Conservation (phyloP, 2,888 invertebrate species). For the Nysson spinosus region DNA sequence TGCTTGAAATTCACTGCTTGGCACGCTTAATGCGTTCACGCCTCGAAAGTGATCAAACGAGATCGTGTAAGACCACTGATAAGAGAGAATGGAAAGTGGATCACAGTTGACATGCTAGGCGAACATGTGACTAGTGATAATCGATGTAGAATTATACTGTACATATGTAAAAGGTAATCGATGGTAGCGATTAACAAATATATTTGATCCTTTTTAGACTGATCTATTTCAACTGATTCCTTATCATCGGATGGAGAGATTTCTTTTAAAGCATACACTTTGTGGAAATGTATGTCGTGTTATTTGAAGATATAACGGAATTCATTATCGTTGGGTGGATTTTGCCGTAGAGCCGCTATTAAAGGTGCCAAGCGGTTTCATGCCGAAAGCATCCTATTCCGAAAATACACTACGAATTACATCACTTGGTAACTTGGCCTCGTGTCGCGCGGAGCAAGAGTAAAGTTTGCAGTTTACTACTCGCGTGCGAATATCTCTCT, state of each 20-base stretch:
- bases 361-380: slow-evolving; percentile 66
- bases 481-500: slow-evolving; percentile 32
- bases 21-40: slow-evolving; percentile 57
- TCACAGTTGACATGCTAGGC: slow-evolving; percentile 14
- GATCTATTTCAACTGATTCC: too few species aligned
- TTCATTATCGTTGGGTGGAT: slow-evolving; percentile 9
- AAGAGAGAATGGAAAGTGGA: too few species aligned
- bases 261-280: too few species aligned
- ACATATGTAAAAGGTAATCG: too few species aligned
- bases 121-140: slow-evolving; percentile 20
- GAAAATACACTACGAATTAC: slow-evolving; percentile 62
- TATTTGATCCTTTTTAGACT: too few species aligned
- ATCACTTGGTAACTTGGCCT: slow-evolving; percentile 74
- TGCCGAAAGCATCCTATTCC: slow-evolving; percentile 61
- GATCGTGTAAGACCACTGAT: too few species aligned
- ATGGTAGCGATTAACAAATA: too few species aligned
- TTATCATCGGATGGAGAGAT: too few species aligned
- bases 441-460: slow-evolving; percentile 70
- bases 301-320: too few species aligned
- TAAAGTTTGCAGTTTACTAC: slow-evolving; percentile 56
- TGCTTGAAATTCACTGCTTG: slow-evolving; percentile 63
- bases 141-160: too few species aligned
- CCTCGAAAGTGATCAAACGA: too few species aligned
- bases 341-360: slow-evolving; percentile 33
- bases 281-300: too few species aligned